A percentile compares a stretch with the other conserved stretches of the same genome.
Evolutionary conservation across 1,140 invertebrate species (phyloP).

Genomic region (Zaprionus camerounensis): DNA sequence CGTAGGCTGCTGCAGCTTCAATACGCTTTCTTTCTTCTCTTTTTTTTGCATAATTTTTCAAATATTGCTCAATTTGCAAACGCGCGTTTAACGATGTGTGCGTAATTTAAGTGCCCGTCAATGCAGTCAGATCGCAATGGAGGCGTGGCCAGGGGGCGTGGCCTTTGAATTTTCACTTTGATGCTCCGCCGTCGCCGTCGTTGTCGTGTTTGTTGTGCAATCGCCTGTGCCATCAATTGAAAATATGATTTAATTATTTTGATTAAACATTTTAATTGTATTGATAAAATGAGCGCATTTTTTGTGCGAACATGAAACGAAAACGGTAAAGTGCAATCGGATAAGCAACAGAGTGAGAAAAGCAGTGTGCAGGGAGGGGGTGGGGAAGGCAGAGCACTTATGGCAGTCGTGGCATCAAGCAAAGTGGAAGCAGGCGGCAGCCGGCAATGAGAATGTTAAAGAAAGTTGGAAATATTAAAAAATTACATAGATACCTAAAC

Average conservation of each 20-base stretch:
- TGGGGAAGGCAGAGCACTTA: neutral
- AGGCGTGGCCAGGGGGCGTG: conserved; percentile 2
- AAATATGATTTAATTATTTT: conserved; percentile 80
- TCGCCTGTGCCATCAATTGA: conserved; percentile 71
- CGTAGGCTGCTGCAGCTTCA: conserved; percentile 12
- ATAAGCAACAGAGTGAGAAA: neutral
- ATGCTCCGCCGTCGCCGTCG: conserved; percentile 35
- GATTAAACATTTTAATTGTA: conserved; percentile 65
- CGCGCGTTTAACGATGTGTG: conserved; percentile 81
- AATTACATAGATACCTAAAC: no score
- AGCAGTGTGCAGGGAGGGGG: neutral
- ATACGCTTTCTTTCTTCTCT: conserved; percentile 5
- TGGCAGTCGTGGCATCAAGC: neutral
- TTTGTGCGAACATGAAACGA: neutral
- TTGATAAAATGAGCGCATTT: conserved; percentile 42
- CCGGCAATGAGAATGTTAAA: no score
- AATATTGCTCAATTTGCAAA: conserved; percentile 84
- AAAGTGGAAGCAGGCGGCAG: no score
- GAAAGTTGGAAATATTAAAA: no score
- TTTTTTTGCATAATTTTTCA: conserved; percentile 76
- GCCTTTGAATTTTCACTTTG: conserved; percentile 75
- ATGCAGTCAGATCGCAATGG: conserved; percentile 22
- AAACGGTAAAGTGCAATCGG: conserved; percentile 3
- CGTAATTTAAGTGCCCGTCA: conserved; percentile 80
- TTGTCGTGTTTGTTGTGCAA: conserved; percentile 36